Evolutionary conservation across 2,888 invertebrate genomes (phyloP), one percentile per base, ranked within the genome.

Genomic region (Apamea anceps): DNA sequence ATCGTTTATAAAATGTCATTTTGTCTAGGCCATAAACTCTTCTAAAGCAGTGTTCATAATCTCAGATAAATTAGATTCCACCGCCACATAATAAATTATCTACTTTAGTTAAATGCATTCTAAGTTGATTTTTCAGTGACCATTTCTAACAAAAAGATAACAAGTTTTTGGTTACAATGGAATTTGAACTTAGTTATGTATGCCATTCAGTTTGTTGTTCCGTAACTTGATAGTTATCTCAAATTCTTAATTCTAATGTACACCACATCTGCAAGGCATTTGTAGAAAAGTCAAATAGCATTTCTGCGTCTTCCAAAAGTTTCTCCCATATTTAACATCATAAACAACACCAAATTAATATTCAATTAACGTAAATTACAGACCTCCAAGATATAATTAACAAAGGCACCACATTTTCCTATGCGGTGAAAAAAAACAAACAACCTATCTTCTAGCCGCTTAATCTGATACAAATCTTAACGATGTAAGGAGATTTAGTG

Each of bases 401-500:
- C 54, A 21, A 28, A 72, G 57, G 42, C 48, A 51, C 42, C 32
- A 78, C 42, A 63, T 82, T 77, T 67, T 54, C 10, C 60, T 78
- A 79, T 54, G 68, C 76, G 65, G 80, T 7, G 74, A 82, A 82
- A 79, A 37, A 67, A 79, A 85, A 88, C 86, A 86, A 89, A 88
- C 68, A 84, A 42, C 7, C 21, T 78, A 80, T 79, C 67, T 79
- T 86, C 81, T 74, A 74, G 62, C 71, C 74, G 66, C 68, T 78
- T 80, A 54, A 25, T 73, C 51, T 75, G 84, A 87, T 87, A 77
- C 65, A 62, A 48, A 90, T 84, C 84, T 82, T 80, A 79, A 88
- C 77, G 78, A 84, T 75, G 70, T 60, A 25, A 54, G 45, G 84
- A 90, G 91, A 92, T 93, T 92, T 92, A 91, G 91, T 93, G 93